These are phyloP conservation scores for Puma concolor DNA, from an alignment of 2,113 vertebrate species.

Conservation along the genomic window DNA sequence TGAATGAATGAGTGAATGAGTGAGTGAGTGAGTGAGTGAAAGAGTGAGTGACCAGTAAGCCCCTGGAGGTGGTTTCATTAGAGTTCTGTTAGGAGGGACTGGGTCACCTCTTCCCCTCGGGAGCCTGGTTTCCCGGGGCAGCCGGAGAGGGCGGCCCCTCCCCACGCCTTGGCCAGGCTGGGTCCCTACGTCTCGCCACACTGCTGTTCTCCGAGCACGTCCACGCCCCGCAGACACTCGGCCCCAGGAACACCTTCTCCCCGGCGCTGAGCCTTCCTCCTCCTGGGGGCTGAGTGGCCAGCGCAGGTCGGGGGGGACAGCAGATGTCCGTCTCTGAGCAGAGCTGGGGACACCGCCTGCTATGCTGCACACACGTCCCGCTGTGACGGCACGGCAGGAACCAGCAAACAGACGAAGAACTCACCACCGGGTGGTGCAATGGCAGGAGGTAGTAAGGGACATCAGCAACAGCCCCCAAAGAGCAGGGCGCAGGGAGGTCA, in stretches of 20 bases:
- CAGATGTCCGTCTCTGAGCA: background rate
- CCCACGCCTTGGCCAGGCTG: background rate
- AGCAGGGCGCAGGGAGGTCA: fast-evolving
- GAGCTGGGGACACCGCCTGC: background rate
- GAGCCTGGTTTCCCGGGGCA: background rate
- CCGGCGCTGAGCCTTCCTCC: background rate
- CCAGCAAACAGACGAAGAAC: background rate
- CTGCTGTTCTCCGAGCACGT: fast-evolving
- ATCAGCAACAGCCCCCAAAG: fast-evolving
- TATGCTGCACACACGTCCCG: background rate
- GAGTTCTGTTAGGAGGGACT: no score
- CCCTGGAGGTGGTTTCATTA: fast-evolving
- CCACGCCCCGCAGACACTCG: background rate
- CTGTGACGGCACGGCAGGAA: no score
- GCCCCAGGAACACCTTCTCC: background rate
- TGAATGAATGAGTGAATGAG: no score
- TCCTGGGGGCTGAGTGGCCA: background rate
- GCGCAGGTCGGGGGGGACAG: background rate
- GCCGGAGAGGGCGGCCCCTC: background rate
- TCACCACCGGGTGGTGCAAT: fast-evolving
- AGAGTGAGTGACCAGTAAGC: background rate
- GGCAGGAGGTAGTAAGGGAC: background rate
- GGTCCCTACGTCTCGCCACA: fast-evolving
- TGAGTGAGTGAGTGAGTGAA: background rate
- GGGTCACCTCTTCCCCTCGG: no score